These are phyloP conservation scores for Macquaria ambigua DNA, from an alignment of 2,113 vertebrate species.

Conservation along the genomic window DNA sequence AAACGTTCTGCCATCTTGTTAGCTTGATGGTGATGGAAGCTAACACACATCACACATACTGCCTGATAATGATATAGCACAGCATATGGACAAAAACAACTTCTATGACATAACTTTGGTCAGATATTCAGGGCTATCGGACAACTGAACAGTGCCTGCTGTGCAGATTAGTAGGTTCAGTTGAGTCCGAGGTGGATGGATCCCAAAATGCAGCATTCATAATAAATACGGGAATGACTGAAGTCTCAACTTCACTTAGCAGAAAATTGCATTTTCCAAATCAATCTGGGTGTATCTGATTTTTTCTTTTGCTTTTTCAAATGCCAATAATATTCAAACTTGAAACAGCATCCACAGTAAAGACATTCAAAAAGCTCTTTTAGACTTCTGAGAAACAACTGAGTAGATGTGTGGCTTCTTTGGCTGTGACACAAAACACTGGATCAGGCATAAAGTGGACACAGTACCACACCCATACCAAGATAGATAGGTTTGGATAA, in stretches of 20 bases:
- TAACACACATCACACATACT: conserved; percentile 24
- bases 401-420: too few species aligned
- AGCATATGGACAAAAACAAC: conserved; percentile 27
- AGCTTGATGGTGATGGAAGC: conserved; percentile 38
- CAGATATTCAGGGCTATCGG: conserved; percentile 23
- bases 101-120: not conserved
- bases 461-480: not conserved
- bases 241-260: not conserved
- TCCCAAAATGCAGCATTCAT: not conserved
- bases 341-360: not conserved
- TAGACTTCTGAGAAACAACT: not conserved
- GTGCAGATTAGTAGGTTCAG: conserved; percentile 12
- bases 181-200: conserved; percentile 14
- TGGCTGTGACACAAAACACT: not conserved
- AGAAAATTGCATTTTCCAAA: not conserved
- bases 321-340: not conserved
- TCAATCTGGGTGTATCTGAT: not conserved
- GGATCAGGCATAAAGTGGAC: not conserved
- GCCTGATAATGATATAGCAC: conserved; percentile 39
- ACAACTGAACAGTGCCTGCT: conserved; percentile 21
- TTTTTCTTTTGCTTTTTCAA: not conserved
- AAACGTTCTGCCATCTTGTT: conserved; percentile 43
- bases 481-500: not conserved
- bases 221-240: not conserved
- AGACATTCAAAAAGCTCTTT: not conserved